phyloP scores from a whole-genome alignment of 2,797 vertebrate species.

The Lagodon rhomboides region DNA sequence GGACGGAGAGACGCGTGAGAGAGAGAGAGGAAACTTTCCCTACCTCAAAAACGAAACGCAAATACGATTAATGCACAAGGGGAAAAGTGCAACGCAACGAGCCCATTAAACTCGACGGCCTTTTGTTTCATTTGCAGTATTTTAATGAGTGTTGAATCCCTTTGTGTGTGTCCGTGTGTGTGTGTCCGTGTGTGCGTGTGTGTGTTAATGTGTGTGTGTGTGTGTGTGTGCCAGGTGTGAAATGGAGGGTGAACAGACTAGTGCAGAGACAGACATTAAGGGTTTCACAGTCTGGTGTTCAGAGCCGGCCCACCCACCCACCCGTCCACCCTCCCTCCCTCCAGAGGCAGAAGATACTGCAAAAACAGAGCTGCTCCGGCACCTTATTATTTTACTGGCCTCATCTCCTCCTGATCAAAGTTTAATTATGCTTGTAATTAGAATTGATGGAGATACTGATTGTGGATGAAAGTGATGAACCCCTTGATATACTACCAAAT shows the following conservation, averaged over 20 bases:
- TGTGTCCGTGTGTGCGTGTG: conserved; percentile 7
- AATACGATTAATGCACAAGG: conserved; percentile 14
- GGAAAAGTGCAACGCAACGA: conserved; percentile 6
- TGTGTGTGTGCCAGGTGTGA: conserved; percentile 45
- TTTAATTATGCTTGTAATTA: conserved; percentile 76
- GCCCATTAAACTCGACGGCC: background rate
- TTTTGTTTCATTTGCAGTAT: conserved; percentile 40
- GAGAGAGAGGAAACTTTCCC: conserved; percentile 30
- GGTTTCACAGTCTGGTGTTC: conserved; percentile 77
- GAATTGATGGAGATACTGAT: conserved; percentile 64
- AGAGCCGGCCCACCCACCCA: conserved; percentile 35
- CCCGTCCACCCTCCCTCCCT: conserved; percentile 30
- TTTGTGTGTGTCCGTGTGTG: conserved; percentile 11
- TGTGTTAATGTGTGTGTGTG: conserved; percentile 14
- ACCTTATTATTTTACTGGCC: conserved; percentile 41
- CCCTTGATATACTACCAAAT: conserved; percentile 33
- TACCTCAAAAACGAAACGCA: conserved; percentile 12
- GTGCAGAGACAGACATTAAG: conserved; percentile 70
- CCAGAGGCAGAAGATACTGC: conserved; percentile 38
- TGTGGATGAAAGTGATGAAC: conserved; percentile 35
- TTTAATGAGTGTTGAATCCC: conserved; percentile 21
- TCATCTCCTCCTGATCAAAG: conserved; percentile 47
- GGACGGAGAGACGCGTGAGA: background rate
- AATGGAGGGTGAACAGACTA: conserved; percentile 67
- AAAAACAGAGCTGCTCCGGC: conserved; percentile 40